Evolutionary conservation across 1,140 invertebrate genomes (phyloP).

Genomic region (Diplogasteroides magnus): DNA sequence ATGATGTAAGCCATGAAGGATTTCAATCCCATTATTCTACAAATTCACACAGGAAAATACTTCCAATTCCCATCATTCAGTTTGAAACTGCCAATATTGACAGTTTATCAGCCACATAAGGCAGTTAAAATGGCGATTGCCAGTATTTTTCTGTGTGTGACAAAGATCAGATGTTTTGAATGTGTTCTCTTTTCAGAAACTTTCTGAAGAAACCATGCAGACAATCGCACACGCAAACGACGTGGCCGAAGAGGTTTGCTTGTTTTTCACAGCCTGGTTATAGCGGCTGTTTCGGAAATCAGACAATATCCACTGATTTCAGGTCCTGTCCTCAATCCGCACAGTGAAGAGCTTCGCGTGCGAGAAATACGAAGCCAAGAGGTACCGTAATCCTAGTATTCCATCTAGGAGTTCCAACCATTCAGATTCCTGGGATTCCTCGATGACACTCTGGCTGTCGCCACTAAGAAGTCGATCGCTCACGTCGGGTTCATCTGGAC

Average conservation of each 20-base stretch:
- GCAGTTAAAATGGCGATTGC: not conserved
- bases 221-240: constrained; percentile 57
- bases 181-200: constrained; percentile 43
- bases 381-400: not conserved
- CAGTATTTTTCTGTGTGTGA: too few relatives aligned
- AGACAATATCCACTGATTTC: not conserved
- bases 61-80: too few relatives aligned
- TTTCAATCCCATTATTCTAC: constrained; percentile 55
- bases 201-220: constrained; percentile 56
- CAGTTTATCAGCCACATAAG: constrained; percentile 9
- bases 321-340: constrained; percentile 48
- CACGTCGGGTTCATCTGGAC: constrained; percentile 51
- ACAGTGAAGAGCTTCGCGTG: constrained; percentile 56
- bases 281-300: too few relatives aligned
- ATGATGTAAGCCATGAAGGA: constrained; percentile 54
- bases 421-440: constrained; percentile 43
- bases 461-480: constrained; percentile 43
- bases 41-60: constrained; percentile 56
- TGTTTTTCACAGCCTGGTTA: too few relatives aligned
- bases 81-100: too few relatives aligned
- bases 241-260: constrained; percentile 57
- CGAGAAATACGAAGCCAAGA: constrained; percentile 47
- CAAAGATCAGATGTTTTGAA: not conserved
- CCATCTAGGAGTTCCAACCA: not conserved
- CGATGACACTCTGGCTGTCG: constrained; percentile 42